Evolutionary conservation across 2,797 vertebrate species (phyloP), one percentile per base, ranked within the genome.

Genomic region (Cyprinella venusta): DNA sequence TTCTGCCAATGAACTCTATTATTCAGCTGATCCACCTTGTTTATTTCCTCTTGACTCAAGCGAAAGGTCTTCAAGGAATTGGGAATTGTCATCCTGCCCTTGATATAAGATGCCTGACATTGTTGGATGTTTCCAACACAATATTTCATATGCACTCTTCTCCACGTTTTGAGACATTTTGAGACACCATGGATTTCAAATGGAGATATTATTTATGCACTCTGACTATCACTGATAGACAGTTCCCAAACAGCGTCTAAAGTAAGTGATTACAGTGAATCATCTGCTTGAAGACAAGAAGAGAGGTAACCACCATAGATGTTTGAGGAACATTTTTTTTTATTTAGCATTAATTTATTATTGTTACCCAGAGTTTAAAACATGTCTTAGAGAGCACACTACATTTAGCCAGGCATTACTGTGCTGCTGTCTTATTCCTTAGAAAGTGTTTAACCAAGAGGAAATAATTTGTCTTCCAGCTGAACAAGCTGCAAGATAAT

Each of bases 21-120:
- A 92, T 90, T 91, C 94, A 90, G 87, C 89, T 45, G 70, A 91
- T 91, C 91, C 90, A 86, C 93, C 91, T 94, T 92, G 90, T 89
- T 87, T 50, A 71, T 84, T 77, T 63, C 76, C 68, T 59, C 42
- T 70, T 36, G 19, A 16, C 59, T 76, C n/a, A 2, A 67, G 50
- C n/a, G n/a, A 36, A 74, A 30, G 21, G 56, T 68, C 82, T 40
- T 24, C 6, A 63, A 75, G 75, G 50, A 64, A 63, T n/a, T 48
- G 26, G 61, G 50, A 71, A 68, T 54, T n/a, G 19, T 16, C 54
- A 38, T 16, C 18, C 9, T 52, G 16, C 15, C 48, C 48, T 70
- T 19, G 38, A 24, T 45, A 8, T 59, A 54, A 42, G 6, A 64
- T 30, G 12, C 19, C 42, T 65, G 21, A 72, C 4, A 10, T 26